Evolutionary conservation across 2,113 vertebrate species (phyloP), one percentile per base, ranked within the genome.

Genomic region (Daphoenositta chrysoptera): DNA sequence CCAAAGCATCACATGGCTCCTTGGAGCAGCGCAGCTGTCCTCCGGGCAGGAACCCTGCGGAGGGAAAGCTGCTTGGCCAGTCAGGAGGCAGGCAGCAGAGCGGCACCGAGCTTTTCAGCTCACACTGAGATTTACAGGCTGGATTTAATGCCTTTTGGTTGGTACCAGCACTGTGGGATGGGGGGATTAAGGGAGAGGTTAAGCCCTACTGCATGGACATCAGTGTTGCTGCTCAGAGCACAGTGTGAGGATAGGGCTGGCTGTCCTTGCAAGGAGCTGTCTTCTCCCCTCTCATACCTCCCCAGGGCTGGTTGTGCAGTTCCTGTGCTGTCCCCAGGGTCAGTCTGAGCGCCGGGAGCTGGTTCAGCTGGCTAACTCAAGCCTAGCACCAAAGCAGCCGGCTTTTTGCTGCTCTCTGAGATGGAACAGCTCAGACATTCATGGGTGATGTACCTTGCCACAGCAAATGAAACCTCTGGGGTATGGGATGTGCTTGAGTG

Each of bases 1-100:
- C 95, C 95, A 96, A 90, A 88, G 79, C 63, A 65, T 96, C 90
- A 88, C 94, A 76, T 94, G 94, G 71, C 71, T 76, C 45, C 60
- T 80, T 83, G 95, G 94, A 92, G 80, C 70, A 8, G 47, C 76
- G n/a, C 2, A 3, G 45, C 71, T 14, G 4, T 86, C 87, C 91
- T 89, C 54, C 0, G 2, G 82, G 89, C 91, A 77, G 58, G 75
- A 73, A 22, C 61, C 78, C 61, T 27, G 71, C 1, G 2, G 56
- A 70, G 89, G 66, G 58, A 81, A 70, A 70, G 91, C 89, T 87
- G 93, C 63, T 93, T 15, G 8, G 72, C 45, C 0, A 0, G 18
- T 81, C 57, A 47, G 91, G 81, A 95, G 80, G n/a, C 61, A 60
- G 58, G 80, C 91, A 77, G 58, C 2, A 2, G 66, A 56, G 82